Conservation (phyloP, 2,888 invertebrate genomes). For the Cataglyphis rosenhaueri region DNA sequence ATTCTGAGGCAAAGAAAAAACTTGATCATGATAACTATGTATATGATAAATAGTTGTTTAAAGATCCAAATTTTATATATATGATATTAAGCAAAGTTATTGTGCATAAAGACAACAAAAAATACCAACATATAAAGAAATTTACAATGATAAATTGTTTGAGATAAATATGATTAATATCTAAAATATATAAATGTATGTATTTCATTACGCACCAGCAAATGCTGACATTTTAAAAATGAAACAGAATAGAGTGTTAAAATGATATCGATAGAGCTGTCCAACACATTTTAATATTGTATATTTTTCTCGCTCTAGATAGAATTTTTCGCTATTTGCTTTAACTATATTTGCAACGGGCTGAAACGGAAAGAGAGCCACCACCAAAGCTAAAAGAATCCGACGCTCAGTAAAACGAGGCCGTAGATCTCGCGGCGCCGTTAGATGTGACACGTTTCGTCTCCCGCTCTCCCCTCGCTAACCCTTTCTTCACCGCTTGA, state of each 20-base stretch:
- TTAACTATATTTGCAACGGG: background rate
- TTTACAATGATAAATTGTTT: background rate
- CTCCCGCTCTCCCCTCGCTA: conserved; percentile 63
- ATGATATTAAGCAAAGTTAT: conserved; percentile 10
- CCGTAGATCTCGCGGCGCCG: conserved; percentile 83
- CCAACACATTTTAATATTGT: background rate
- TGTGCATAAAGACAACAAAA: background rate
- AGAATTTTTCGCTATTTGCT: conserved; percentile 9
- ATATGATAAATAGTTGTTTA: background rate
- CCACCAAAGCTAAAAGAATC: conserved; percentile 78
- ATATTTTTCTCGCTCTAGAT: background rate
- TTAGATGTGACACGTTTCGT: conserved; percentile 79
- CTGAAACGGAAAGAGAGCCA: conserved; percentile 5
- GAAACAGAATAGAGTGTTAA: conserved; percentile 22
- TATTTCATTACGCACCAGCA: background rate
- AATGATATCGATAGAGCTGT: conserved; percentile 1
- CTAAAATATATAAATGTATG: background rate
- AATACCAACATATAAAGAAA: background rate
- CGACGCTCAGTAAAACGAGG: conserved; percentile 74
- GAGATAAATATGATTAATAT: conserved; percentile 25
- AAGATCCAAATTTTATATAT: background rate
- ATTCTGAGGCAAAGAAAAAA: background rate
- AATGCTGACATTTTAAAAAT: background rate
- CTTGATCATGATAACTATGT: background rate
- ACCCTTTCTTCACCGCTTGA: conserved; percentile 61